These are phyloP conservation scores for Theretra japonica DNA, from an alignment of 2,888 invertebrate genomes.

Conservation along the genomic window DNA sequence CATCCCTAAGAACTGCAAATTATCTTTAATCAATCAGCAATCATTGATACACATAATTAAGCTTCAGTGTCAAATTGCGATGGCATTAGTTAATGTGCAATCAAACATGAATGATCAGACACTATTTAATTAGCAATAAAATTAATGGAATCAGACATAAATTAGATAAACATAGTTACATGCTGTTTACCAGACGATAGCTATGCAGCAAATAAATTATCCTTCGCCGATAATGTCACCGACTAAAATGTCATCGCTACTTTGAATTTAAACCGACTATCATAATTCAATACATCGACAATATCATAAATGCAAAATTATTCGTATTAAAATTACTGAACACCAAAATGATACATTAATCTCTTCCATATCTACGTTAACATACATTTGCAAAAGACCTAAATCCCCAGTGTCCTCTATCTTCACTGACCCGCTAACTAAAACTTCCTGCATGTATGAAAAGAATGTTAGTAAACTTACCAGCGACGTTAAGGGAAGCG, in stretches of 20 bases:
- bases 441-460: neutral
- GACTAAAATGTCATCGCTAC: neutral
- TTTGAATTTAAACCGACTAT: neutral
- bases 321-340: no score
- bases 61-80: neutral
- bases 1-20: slow-evolving; percentile 94
- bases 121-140: slow-evolving; percentile 3
- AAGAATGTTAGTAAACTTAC: slow-evolving; percentile 78
- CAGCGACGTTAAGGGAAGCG: slow-evolving; percentile 97
- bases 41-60: neutral
- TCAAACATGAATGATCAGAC: neutral
- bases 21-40: slow-evolving; percentile 15
- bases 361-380: neutral
- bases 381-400: neutral
- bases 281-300: neutral
- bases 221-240: neutral
- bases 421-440: neutral
- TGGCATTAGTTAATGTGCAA: neutral
- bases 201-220: slow-evolving; percentile 14
- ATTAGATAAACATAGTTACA: slow-evolving; percentile 24
- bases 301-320: neutral
- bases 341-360: neutral
- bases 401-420: neutral
- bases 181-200: slow-evolving; percentile 5
- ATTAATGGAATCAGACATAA: slow-evolving; percentile 12